Percentiles rank a stretch among this genome's conserved stretches.
Conservation (phyloP, 2,797 vertebrate genomes). For the Onychomys arenicola region DNA sequence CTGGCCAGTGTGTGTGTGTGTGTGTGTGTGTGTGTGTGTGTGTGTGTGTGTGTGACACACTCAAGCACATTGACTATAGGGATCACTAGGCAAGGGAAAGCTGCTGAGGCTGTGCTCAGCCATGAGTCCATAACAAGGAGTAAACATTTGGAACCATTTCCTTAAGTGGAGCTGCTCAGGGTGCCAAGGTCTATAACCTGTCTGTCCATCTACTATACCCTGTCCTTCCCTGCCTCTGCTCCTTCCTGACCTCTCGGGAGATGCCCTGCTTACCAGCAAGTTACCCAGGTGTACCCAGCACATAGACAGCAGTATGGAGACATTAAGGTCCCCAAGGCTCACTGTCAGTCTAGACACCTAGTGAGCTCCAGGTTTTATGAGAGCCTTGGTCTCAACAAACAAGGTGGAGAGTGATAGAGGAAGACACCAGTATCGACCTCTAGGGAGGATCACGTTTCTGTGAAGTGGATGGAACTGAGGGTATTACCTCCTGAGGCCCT, state of each 20-base stretch:
- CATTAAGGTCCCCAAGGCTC: background rate
- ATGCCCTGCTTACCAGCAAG: background rate
- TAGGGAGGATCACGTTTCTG: background rate
- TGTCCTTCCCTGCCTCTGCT: background rate
- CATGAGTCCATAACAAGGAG: background rate
- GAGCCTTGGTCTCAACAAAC: background rate
- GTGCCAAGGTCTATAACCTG: background rate
- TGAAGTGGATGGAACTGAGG: background rate
- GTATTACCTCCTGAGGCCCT: background rate
- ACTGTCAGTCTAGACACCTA: background rate
- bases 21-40: background rate
- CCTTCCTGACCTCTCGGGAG: background rate
- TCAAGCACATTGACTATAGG: background rate
- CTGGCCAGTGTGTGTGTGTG: no score
- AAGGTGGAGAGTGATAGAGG: background rate
- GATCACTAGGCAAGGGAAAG: background rate
- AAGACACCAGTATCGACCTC: no score
- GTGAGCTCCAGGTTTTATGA: background rate
- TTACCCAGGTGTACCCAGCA: background rate
- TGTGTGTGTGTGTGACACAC: no score
- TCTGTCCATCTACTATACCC: background rate
- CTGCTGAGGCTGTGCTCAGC: background rate
- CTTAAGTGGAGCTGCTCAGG: background rate
- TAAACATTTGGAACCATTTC: background rate
- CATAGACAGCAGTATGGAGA: background rate